Percentiles rank a stretch among this genome's conserved stretches.
Evolutionary conservation across 2,113 vertebrate species (phyloP).

Genomic region (Oriolus oriolus): DNA sequence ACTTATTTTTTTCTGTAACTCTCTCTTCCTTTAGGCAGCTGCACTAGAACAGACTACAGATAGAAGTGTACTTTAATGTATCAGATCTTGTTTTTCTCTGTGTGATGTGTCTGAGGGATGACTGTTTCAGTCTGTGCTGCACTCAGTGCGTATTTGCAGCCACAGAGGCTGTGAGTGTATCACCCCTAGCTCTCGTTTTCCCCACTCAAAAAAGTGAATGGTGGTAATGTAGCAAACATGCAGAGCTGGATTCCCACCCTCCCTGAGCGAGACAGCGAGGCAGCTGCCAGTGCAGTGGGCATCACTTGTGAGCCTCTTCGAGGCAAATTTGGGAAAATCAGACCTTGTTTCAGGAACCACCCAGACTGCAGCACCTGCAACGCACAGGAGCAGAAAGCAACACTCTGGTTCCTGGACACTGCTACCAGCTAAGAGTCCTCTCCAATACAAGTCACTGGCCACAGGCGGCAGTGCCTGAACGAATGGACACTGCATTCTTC

Average conservation of each 20-base stretch:
- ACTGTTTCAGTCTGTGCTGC: not conserved
- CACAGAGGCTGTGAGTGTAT: not conserved
- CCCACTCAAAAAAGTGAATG: not conserved
- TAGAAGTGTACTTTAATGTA: not conserved
- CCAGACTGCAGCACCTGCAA: not conserved
- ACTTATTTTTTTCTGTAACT: not conserved
- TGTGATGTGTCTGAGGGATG: not conserved
- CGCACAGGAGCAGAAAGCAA: not conserved
- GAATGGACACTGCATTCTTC: not conserved
- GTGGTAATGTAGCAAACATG: not conserved
- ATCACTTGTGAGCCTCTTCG: not conserved
- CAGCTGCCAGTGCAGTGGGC: not conserved
- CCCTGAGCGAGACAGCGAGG: accelerated
- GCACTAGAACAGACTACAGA: not conserved
- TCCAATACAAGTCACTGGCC: not conserved
- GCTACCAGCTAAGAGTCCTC: not conserved
- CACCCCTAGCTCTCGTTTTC: not conserved
- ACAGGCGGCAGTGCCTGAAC: not conserved
- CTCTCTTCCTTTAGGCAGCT: not conserved
- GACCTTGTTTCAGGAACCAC: not conserved
- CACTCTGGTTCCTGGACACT: not conserved
- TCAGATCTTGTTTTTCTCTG: not conserved
- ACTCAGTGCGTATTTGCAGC: accelerated
- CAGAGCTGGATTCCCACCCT: not conserved
- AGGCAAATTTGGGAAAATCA: not conserved